A percentile compares a stretch with the other conserved stretches of the same genome.
These are phyloP conservation scores for Apamea monoglypha DNA, from an alignment of 2,888 invertebrate genomes.

Conservation along the genomic window DNA sequence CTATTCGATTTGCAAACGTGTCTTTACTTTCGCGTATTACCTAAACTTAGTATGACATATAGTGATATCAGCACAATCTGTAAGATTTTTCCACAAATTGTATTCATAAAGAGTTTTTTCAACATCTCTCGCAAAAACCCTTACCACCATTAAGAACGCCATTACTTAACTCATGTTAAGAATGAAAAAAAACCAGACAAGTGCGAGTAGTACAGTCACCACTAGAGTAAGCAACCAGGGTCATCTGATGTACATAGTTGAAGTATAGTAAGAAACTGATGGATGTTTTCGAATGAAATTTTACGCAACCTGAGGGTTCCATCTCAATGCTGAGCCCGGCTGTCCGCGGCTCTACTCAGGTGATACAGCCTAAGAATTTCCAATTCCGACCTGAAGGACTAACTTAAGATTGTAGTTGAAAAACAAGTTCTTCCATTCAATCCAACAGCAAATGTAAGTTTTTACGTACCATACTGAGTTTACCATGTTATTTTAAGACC, in stretches of 20 bases:
- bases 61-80: not conserved
- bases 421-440: not conserved
- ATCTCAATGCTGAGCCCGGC: not conserved
- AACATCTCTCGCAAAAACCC: not conserved
- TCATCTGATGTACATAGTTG: too few species aligned
- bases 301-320: not conserved
- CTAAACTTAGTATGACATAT: not conserved
- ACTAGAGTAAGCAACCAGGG: too few species aligned
- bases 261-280: too few species aligned
- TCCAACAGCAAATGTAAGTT: not conserved
- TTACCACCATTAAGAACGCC: not conserved
- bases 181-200: not conserved
- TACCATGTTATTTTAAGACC: too few species aligned
- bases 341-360: not conserved
- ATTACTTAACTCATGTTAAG: not conserved
- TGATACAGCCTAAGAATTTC: not conserved
- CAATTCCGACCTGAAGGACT: not conserved
- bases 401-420: not conserved
- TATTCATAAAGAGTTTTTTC: not conserved
- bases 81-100: not conserved
- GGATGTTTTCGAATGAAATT: too few species aligned
- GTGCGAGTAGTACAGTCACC: not conserved
- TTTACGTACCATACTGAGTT: not conserved
- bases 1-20: slow-evolving; percentile 1
- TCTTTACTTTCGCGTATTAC: not conserved